Percentiles rank a stretch among this genome's conserved stretches.
phyloP scores from a whole-genome alignment of 2,888 invertebrate species.

The Anorthoa munda region DNA sequence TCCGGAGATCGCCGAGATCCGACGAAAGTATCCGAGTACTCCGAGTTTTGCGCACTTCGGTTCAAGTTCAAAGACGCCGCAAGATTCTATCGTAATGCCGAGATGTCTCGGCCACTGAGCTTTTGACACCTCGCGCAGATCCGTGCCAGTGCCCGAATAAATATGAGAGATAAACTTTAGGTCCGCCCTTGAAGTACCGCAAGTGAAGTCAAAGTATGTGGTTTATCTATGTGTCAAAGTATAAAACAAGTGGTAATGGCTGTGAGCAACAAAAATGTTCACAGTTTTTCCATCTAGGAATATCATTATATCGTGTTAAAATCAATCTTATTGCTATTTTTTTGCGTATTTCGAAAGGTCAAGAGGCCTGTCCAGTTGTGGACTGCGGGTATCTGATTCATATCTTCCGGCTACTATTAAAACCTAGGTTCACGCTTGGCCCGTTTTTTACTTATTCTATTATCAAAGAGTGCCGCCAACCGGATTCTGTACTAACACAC shows the following conservation, averaged over 20 bases:
- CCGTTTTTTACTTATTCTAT: conserved; percentile 48
- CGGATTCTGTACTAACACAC: conserved; percentile 59
- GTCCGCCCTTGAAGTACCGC: conserved; percentile 54
- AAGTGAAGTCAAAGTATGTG: conserved; percentile 1
- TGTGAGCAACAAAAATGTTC: neutral
- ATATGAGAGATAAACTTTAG: conserved; percentile 55
- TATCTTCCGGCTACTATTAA: conserved; percentile 22
- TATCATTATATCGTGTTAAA: neutral
- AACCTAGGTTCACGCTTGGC: conserved; percentile 22
- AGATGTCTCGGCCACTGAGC: conserved; percentile 65
- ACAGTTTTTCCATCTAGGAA: neutral
- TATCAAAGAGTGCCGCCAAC: conserved; percentile 57
- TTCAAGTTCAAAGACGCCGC: conserved; percentile 71
- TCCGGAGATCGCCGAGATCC: conserved; percentile 74
- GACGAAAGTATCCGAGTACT: conserved; percentile 70
- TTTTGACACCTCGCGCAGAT: conserved; percentile 61
- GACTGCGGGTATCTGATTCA: neutral
- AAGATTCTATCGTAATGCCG: conserved; percentile 69
- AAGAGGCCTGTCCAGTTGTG: neutral
- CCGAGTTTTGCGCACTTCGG: conserved; percentile 62
- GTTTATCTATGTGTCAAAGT: conserved; percentile 9
- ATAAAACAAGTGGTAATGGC: conserved; percentile 3
- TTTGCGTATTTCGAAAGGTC: conserved; percentile 9
- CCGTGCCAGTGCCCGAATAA: conserved; percentile 54
- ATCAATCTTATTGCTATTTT: conserved; percentile 11